A percentile compares a stretch with the other conserved stretches of the same genome.
These are phyloP conservation scores for Galemys pyrenaicus DNA, from an alignment of 2,113 vertebrate genomes.

Conservation along the genomic window DNA sequence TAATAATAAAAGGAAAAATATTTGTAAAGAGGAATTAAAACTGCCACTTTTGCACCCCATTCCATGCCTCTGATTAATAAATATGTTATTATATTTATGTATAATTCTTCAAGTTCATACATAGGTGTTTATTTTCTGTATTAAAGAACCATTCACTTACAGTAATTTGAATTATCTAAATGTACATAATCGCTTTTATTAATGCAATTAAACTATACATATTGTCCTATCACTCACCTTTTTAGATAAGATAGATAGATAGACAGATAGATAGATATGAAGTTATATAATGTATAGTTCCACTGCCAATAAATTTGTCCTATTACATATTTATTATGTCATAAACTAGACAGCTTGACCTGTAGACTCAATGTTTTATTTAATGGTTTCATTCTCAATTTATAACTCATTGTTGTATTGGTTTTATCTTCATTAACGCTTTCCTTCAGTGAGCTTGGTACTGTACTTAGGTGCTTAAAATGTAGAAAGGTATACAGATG, in stretches of 20 bases:
- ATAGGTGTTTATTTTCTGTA: no score
- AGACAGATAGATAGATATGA: neutral
- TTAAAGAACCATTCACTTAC: neutral
- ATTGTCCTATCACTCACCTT: neutral
- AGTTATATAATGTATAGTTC: neutral
- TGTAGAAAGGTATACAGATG: neutral
- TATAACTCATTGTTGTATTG: neutral
- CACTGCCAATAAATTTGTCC: neutral
- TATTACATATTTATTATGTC: neutral
- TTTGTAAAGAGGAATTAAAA: neutral
- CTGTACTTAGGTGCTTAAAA: neutral
- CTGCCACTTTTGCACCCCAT: neutral
- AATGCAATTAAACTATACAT: neutral
- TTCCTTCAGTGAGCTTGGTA: neutral
- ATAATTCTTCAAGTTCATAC: neutral
- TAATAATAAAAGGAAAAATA: neutral
- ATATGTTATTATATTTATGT: neutral
- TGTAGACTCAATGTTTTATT: neutral
- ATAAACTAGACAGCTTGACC: neutral
- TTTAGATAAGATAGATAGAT: neutral
- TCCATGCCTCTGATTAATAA: neutral
- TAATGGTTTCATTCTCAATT: neutral
- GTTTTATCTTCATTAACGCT: neutral
- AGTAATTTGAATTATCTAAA: neutral
- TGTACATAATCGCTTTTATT: neutral